Evolutionary conservation across 2,888 invertebrate species (phyloP).

Genomic region (Leucozona laternaria): DNA sequence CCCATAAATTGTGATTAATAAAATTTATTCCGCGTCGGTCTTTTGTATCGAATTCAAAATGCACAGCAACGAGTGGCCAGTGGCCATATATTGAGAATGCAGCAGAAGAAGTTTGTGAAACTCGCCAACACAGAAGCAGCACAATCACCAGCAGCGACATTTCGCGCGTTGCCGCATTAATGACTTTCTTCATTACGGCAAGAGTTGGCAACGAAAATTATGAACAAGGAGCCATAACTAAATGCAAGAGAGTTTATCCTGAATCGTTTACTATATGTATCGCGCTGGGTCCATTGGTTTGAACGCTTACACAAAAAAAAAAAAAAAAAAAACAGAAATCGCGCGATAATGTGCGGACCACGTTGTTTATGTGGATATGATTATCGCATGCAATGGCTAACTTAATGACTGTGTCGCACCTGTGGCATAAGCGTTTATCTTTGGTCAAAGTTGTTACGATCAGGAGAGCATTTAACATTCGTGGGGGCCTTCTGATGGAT

Average conservation of each 20-base stretch:
- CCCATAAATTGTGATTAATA: conserved; percentile 83
- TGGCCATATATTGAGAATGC: not conserved
- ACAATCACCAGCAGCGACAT: conserved; percentile 71
- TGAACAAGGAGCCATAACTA: conserved; percentile 48
- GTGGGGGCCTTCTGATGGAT: no score
- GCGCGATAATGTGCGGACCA: conserved; percentile 54
- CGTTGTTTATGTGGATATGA: conserved; percentile 72
- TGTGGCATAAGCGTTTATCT: conserved; percentile 54
- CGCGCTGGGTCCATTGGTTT: conserved; percentile 3
- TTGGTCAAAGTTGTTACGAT: not conserved
- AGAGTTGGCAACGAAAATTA: conserved; percentile 50
- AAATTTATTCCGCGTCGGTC: conserved; percentile 79
- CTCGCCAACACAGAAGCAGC: conserved; percentile 44
- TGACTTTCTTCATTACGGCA: conserved; percentile 70
- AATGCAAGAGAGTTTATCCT: conserved; percentile 17
- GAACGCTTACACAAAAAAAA: not conserved
- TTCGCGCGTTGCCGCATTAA: conserved; percentile 74
- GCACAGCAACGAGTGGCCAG: conserved; percentile 7
- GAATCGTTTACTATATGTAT: conserved; percentile 8
- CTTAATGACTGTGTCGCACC: conserved; percentile 71
- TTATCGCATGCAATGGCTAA: conserved; percentile 70
- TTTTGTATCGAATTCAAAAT: conserved; percentile 43
- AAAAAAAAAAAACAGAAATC: conserved; percentile 10
- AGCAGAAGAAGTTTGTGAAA: not conserved
- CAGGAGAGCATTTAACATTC: not conserved